Evolutionary conservation across 2,888 invertebrate genomes (phyloP).

Genomic region (Dryobota labecula): DNA sequence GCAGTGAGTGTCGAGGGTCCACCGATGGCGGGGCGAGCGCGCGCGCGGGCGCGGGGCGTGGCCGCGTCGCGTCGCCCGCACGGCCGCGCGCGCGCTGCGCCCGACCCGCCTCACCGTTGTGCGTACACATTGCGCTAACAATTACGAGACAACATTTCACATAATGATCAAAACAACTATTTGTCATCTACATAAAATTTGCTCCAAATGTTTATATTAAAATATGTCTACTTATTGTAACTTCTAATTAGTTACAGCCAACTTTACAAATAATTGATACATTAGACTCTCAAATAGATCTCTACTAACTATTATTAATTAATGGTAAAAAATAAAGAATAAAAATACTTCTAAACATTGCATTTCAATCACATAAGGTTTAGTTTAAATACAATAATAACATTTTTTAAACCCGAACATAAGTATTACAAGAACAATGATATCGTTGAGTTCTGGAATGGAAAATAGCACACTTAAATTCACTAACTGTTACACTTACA

Average conservation of each 20-base stretch:
- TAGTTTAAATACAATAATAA: slow-evolving; percentile 90
- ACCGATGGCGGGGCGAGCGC: slow-evolving; percentile 68
- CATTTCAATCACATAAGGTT: slow-evolving; percentile 91
- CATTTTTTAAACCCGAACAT: slow-evolving; percentile 90
- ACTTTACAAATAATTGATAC: slow-evolving; percentile 91
- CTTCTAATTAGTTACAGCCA: slow-evolving; percentile 90
- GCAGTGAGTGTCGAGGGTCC: slow-evolving; percentile 85
- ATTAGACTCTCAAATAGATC: slow-evolving; percentile 91
- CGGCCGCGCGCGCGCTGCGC: slow-evolving; percentile 55
- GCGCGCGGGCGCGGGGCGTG: slow-evolving; percentile 21
- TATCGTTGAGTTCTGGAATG: slow-evolving; percentile 91
- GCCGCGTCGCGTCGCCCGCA: slow-evolving; percentile 20
- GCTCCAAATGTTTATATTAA: slow-evolving; percentile 91
- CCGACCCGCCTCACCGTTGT: slow-evolving; percentile 82
- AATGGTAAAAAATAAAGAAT: slow-evolving; percentile 91
- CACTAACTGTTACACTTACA: slow-evolving; percentile 91
- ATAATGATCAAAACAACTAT: slow-evolving; percentile 90
- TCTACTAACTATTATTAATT: slow-evolving; percentile 90
- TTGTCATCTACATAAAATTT: slow-evolving; percentile 90
- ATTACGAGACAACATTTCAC: slow-evolving; percentile 88
- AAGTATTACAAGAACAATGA: slow-evolving; percentile 90
- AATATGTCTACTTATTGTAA: slow-evolving; percentile 90
- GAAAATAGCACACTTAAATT: slow-evolving; percentile 91
- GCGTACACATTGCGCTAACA: slow-evolving; percentile 89
- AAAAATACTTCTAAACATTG: slow-evolving; percentile 91